These are phyloP conservation scores for Drymodes brunneopygia DNA, from an alignment of 2,113 vertebrate species.

Conservation along the genomic window DNA sequence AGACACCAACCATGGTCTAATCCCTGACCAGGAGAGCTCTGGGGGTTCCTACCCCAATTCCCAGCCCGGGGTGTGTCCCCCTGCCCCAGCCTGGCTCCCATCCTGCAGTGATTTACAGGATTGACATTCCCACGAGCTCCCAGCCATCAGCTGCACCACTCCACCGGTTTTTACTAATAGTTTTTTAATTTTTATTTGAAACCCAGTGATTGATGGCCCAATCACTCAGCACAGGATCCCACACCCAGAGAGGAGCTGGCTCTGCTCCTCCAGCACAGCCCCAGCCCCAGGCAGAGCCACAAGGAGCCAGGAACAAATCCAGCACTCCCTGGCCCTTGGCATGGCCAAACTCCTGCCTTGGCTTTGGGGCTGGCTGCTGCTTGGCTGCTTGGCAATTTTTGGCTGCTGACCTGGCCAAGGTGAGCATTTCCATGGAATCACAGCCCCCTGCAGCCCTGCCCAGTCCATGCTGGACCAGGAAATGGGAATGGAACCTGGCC, in stretches of 20 bases:
- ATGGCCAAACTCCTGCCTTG: not conserved
- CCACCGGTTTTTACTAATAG: accelerated
- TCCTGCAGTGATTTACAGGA: accelerated
- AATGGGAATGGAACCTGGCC: not conserved
- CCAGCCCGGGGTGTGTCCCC: too few relatives aligned
- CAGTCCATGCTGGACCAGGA: not conserved
- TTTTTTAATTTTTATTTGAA: not conserved
- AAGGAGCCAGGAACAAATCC: not conserved
- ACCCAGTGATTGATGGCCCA: not conserved
- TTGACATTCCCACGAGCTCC: not conserved
- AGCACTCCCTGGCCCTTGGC: not conserved
- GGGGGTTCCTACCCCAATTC: accelerated
- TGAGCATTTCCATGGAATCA: not conserved
- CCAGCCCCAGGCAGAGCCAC: not conserved
- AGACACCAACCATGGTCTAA: accelerated
- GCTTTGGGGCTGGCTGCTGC: not conserved
- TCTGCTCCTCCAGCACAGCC: not conserved
- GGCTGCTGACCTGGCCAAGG: not conserved
- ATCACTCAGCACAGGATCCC: not conserved
- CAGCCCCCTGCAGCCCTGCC: not conserved
- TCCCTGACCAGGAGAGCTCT: not conserved
- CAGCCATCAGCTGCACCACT: not conserved
- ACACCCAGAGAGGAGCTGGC: not conserved
- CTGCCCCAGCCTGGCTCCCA: accelerated
- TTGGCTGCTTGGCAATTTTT: not conserved